Conservation (phyloP, 1,140 invertebrate genomes). For the Telenomus remus region DNA sequence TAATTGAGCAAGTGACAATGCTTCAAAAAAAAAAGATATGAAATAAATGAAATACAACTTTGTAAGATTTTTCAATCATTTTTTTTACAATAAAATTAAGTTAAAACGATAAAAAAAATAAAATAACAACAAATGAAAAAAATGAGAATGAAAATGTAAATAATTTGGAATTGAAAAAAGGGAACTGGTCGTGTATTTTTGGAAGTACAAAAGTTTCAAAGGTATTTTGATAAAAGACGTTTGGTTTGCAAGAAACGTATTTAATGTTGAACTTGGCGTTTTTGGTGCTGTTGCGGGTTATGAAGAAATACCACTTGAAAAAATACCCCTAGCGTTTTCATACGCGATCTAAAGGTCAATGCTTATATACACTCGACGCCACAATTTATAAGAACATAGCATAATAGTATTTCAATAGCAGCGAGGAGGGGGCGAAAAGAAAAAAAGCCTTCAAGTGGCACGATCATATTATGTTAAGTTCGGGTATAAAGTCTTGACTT, state of each 20-base stretch:
- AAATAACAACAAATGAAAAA: not conserved
- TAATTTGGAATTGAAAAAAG: no score
- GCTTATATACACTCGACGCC: constrained; percentile 66
- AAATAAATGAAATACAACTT: not conserved
- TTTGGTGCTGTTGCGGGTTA: constrained; percentile 44
- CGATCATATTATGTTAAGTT: constrained; percentile 65
- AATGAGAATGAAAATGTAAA: not conserved
- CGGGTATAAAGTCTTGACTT: constrained; percentile 64
- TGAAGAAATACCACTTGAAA: constrained; percentile 57
- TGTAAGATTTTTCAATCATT: no score
- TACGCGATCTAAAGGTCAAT: constrained; percentile 66
- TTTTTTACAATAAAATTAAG: not conserved
- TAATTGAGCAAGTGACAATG: constrained; percentile 43
- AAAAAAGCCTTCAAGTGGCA: constrained; percentile 60
- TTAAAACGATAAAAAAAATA: not conserved
- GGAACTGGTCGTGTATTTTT: not conserved
- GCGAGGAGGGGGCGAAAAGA: constrained; percentile 41
- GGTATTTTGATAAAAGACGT: constrained; percentile 18
- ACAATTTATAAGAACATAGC: constrained; percentile 64
- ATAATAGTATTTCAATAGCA: constrained; percentile 62
- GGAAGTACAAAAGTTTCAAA: not conserved
- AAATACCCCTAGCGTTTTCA: constrained; percentile 64
- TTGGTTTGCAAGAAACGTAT: constrained; percentile 32
- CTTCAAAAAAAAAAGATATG: constrained; percentile 12
- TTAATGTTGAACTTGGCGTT: constrained; percentile 39